A percentile compares a stretch with the other conserved stretches of the same genome.
These are phyloP conservation scores for Chitala chitala DNA, from an alignment of 2,113 vertebrate genomes.

Conservation along the genomic window DNA sequence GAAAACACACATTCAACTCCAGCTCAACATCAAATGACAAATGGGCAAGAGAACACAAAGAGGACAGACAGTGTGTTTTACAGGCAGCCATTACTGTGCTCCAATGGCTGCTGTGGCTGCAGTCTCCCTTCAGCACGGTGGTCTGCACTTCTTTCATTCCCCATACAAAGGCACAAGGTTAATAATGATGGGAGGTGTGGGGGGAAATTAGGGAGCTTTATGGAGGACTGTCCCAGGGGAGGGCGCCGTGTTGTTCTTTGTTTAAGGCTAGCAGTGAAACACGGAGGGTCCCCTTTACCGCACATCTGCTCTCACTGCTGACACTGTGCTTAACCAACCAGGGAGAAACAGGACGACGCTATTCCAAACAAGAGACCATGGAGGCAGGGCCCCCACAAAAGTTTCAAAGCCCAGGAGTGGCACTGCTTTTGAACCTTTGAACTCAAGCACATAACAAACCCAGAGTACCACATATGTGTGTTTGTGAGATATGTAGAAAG, in stretches of 20 bases:
- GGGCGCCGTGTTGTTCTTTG: slow-evolving; percentile 11
- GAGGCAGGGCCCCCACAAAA: not conserved
- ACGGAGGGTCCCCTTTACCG: not conserved
- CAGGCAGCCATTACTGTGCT: not conserved
- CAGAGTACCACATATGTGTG: not conserved
- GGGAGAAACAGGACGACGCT: not conserved
- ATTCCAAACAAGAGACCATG: not conserved
- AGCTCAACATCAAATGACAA: not conserved
- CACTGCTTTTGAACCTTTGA: not conserved
- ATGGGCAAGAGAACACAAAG: not conserved
- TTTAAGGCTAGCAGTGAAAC: slow-evolving; percentile 1
- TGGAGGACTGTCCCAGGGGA: slow-evolving; percentile 22
- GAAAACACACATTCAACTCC: not conserved
- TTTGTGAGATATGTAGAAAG: not conserved
- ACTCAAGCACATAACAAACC: not conserved
- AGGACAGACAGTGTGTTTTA: not conserved
- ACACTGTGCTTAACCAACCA: not conserved
- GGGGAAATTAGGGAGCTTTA: slow-evolving; percentile 30
- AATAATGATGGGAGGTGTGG: not conserved
- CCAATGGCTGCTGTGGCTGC: not conserved
- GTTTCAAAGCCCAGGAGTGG: not conserved
- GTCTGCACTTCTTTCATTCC: not conserved
- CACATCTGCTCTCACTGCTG: not conserved
- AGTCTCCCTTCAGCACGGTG: not conserved
- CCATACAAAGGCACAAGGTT: not conserved